Conservation (phyloP, 1,140 invertebrate species). For the Atta texana region DNA sequence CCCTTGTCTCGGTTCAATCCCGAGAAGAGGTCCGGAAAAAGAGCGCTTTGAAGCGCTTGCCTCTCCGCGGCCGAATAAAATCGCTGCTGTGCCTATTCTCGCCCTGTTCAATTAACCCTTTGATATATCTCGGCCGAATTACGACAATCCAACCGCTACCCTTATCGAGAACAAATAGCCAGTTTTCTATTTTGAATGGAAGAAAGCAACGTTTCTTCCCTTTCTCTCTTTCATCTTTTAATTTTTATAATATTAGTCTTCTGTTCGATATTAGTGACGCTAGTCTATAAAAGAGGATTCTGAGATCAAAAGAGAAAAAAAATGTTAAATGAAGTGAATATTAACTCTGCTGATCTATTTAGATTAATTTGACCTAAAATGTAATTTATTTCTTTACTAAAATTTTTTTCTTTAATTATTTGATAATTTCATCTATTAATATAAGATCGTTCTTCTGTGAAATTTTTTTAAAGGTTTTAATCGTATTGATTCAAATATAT, state of each 20-base stretch:
- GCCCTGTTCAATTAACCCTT: constrained; percentile 59
- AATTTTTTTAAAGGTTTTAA: too few species aligned
- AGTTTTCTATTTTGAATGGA: constrained; percentile 10
- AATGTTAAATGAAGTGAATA: too few species aligned
- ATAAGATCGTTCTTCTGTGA: too few species aligned
- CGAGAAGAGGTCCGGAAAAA: constrained; percentile 56
- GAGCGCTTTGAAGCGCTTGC: constrained; percentile 32
- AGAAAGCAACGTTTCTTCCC: background rate
- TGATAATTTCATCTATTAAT: too few species aligned
- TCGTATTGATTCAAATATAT: too few species aligned
- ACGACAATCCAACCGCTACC: background rate
- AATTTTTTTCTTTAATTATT: too few species aligned
- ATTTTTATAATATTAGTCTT: constrained; percentile 1
- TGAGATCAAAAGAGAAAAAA: background rate
- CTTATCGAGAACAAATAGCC: constrained; percentile 5
- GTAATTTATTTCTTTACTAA: too few species aligned
- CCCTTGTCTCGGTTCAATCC: constrained; percentile 73
- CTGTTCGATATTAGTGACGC: background rate
- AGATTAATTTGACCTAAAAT: too few species aligned
- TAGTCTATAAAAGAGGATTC: background rate
- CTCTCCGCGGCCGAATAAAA: constrained; percentile 47
- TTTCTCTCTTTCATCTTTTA: background rate
- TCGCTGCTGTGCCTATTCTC: constrained; percentile 5
- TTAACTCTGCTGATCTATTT: background rate
- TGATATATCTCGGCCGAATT: constrained; percentile 18